These are phyloP conservation scores for Archaeoteleia sp. DNA, from an alignment of 2,888 invertebrate species.

Conservation along the genomic window DNA sequence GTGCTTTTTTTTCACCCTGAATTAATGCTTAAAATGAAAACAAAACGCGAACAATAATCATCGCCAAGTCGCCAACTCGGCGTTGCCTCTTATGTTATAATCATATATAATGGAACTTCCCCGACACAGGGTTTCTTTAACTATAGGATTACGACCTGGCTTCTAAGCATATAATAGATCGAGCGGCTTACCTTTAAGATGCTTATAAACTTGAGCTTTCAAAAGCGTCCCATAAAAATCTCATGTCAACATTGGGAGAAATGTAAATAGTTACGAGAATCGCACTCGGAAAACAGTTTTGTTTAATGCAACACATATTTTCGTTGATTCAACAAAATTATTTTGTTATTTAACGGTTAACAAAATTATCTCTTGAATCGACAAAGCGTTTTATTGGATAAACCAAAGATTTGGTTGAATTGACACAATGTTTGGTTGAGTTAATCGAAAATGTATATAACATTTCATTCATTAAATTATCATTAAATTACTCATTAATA, in stretches of 20 bases:
- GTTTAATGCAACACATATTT: too few species aligned
- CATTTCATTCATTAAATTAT: too few species aligned
- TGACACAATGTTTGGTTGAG: too few species aligned
- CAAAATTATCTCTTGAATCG: too few species aligned
- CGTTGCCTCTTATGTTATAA: slow-evolving; percentile 18
- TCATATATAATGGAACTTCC: slow-evolving; percentile 41
- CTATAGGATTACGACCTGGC: slow-evolving; percentile 67
- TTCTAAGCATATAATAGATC: slow-evolving; percentile 69
- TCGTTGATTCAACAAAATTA: too few species aligned
- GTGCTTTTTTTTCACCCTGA: neutral
- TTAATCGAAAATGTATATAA: too few species aligned
- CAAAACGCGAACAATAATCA: slow-evolving; percentile 10
- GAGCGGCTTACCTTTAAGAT: slow-evolving; percentile 61
- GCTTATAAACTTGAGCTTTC: slow-evolving; percentile 52
- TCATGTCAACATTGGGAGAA: slow-evolving; percentile 31
- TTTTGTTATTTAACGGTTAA: too few species aligned
- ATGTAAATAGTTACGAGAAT: neutral
- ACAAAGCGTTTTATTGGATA: too few species aligned
- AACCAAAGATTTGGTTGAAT: too few species aligned
- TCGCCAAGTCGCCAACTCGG: slow-evolving; percentile 8
- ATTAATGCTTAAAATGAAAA: slow-evolving; percentile 7
- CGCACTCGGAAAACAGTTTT: too few species aligned
- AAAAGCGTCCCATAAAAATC: slow-evolving; percentile 44
- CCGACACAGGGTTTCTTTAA: slow-evolving; percentile 66
- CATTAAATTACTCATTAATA: too few species aligned